phyloP scores from a whole-genome alignment of 2,797 vertebrate species.

The Squalus acanthias region DNA sequence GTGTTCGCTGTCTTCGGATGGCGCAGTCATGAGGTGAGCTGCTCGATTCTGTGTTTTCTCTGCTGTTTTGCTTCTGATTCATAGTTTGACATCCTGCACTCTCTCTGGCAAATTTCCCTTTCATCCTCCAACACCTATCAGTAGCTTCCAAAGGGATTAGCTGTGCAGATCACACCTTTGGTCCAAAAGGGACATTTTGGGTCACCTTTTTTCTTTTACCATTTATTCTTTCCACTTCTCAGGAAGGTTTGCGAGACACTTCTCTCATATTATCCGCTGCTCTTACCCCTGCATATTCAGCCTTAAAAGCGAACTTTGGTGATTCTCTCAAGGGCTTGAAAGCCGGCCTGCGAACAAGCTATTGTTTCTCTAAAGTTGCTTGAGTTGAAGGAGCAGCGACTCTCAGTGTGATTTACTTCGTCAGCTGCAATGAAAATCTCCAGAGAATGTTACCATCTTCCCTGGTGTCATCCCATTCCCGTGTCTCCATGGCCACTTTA shows the following conservation, averaged over 20 bases:
- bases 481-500: neutral
- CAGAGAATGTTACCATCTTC: accelerated
- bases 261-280: conserved; percentile 26
- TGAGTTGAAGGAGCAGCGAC: neutral
- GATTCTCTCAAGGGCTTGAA: neutral
- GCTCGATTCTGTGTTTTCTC: neutral
- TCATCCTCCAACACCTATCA: conserved; percentile 43
- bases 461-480: neutral
- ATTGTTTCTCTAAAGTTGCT: conserved; percentile 28
- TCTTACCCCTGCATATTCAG: neutral
- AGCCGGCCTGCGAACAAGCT: neutral
- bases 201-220: neutral
- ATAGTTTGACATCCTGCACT: neutral
- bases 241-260: neutral
- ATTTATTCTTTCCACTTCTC: neutral
- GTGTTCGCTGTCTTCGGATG: neutral
- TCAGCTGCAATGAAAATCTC: neutral
- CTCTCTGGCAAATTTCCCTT: neutral
- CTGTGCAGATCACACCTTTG: conserved; percentile 41
- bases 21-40: neutral
- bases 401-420: neutral
- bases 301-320: neutral
- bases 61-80: neutral
- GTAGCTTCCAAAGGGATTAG: neutral
- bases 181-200: conserved; percentile 44